phyloP scores from a whole-genome alignment of 2,888 invertebrate species.

The Strigamia maritima region DNA sequence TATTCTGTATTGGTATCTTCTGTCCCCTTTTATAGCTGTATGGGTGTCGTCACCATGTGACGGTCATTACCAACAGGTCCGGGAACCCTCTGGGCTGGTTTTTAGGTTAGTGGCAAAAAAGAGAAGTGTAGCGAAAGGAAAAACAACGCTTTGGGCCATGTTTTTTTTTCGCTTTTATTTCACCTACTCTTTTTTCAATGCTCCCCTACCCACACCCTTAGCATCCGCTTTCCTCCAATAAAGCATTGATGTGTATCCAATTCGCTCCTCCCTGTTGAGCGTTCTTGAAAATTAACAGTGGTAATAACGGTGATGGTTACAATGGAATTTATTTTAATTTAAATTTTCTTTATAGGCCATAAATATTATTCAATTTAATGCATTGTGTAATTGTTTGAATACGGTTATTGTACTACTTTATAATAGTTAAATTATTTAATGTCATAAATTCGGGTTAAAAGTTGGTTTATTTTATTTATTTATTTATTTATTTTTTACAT shows the following conservation, averaged over 20 bases:
- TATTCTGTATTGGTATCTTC: neutral
- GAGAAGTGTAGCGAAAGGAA: neutral
- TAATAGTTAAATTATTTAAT: too few relatives aligned
- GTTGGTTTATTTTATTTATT: too few relatives aligned
- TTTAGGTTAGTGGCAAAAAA: constrained; percentile 23
- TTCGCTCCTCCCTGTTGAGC: neutral
- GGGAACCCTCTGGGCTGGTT: constrained; percentile 13
- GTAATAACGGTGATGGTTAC: neutral
- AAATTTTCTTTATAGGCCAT: too few relatives aligned
- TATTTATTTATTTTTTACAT: too few relatives aligned
- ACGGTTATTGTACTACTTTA: too few relatives aligned
- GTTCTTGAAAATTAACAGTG: neutral
- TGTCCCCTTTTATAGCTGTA: neutral
- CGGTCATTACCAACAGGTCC: constrained; percentile 29
- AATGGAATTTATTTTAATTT: neutral
- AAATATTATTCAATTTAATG: too few relatives aligned
- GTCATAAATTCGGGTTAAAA: too few relatives aligned
- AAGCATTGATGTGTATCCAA: neutral
- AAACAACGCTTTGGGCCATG: neutral
- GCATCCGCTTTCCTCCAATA: neutral
- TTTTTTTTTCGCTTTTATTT: neutral
- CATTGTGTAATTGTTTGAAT: too few relatives aligned
- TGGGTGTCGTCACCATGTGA: constrained; percentile 15
- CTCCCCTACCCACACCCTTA: neutral
- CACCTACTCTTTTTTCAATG: neutral